Percentiles rank a stretch among this genome's conserved stretches.
Evolutionary conservation across 64 coral and sea anemone species (phyloP).

Genomic region (Montipora capricornis): DNA sequence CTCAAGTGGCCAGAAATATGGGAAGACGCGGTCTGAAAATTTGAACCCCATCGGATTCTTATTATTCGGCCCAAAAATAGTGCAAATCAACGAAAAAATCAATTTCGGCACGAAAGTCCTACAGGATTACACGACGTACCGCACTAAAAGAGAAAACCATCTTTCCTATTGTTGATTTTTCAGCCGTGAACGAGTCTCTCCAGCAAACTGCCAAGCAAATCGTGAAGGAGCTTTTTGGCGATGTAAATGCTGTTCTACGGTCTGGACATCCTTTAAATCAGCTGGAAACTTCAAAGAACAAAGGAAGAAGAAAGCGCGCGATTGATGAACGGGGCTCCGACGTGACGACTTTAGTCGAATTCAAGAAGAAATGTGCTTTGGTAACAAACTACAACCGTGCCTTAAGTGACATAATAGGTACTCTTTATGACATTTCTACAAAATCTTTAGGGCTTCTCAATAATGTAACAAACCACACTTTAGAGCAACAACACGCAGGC

Average conservation of each 20-base stretch:
- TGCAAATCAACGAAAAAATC: too few relatives aligned
- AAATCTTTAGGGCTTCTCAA: not conserved
- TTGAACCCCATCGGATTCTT: too few relatives aligned
- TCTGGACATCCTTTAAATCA: constrained; percentile 44
- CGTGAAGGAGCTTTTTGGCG: constrained; percentile 22
- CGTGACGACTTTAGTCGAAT: constrained; percentile 9
- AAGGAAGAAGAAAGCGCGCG: not conserved
- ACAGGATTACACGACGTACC: too few relatives aligned
- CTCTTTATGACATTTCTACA: constrained; percentile 24
- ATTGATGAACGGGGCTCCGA: not conserved
- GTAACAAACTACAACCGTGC: constrained; percentile 56
- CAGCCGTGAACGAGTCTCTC: not conserved
- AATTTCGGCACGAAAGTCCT: too few relatives aligned
- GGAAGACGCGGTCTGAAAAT: too few relatives aligned
- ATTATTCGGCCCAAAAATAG: too few relatives aligned
- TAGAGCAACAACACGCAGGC: not conserved
- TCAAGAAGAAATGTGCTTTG: constrained; percentile 62
- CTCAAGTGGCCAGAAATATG: too few relatives aligned
- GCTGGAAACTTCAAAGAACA: not conserved
- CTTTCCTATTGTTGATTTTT: not conserved
- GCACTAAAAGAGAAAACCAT: not conserved
- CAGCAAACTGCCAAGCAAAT: constrained; percentile 11
- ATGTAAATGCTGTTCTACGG: not conserved
- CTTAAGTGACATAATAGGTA: constrained; percentile 32
- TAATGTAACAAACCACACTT: not conserved